phyloP scores from a whole-genome alignment of 1,140 invertebrate genomes.

The Drosophila ironensis region DNA sequence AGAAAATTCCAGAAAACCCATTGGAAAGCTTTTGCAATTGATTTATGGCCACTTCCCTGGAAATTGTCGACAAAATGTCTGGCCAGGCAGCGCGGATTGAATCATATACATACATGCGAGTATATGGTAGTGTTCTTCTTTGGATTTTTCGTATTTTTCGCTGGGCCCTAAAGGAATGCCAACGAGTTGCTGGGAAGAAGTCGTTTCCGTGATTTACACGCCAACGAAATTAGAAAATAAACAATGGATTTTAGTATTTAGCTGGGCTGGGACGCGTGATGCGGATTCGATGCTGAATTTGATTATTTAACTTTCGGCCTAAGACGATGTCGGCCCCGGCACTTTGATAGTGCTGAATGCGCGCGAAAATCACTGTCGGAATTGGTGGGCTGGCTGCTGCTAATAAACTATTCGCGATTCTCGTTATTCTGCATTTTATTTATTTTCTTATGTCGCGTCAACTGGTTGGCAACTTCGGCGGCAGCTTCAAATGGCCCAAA shows the following conservation, averaged over 20 bases:
- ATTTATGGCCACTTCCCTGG: slow-evolving; percentile 77
- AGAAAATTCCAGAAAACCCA: slow-evolving; percentile 57
- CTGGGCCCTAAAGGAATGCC: slow-evolving; percentile 22
- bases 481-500: slow-evolving; percentile 73
- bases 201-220: slow-evolving; percentile 77
- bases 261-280: slow-evolving; percentile 41
- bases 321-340: slow-evolving; percentile 54
- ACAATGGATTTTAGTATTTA: slow-evolving; percentile 72
- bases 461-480: slow-evolving; percentile 68
- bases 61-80: slow-evolving; percentile 81
- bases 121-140: not conserved
- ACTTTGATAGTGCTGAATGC: slow-evolving; percentile 76
- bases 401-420: slow-evolving; percentile 37
- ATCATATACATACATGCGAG: not conserved
- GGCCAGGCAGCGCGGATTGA: slow-evolving; percentile 44
- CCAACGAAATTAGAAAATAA: slow-evolving; percentile 72
- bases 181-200: slow-evolving; percentile 56
- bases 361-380: slow-evolving; percentile 17
- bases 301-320: slow-evolving; percentile 63
- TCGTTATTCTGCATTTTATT: slow-evolving; percentile 42
- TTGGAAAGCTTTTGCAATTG: slow-evolving; percentile 60
- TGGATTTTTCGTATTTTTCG: not conserved
- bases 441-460: slow-evolving; percentile 75
- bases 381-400: not conserved
- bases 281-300: slow-evolving; percentile 32